phyloP scores from a whole-genome alignment of 2,797 vertebrate species.

The Bovichtus diacanthus region DNA sequence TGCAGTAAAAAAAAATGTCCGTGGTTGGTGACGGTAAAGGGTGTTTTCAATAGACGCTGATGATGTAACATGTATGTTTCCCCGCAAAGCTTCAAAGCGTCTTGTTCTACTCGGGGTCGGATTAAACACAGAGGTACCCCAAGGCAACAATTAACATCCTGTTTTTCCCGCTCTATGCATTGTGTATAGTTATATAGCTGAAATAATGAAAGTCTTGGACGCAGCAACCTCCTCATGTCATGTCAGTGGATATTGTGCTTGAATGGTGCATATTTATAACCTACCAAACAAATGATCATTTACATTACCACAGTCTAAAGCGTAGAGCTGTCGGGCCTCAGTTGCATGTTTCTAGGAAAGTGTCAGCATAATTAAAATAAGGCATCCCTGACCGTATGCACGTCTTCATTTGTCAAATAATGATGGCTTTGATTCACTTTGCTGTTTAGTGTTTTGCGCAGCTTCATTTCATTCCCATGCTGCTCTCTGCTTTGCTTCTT shows the following conservation, averaged over 20 bases:
- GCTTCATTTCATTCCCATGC: neutral
- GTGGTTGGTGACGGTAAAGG: slow-evolving; percentile 2
- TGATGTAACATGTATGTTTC: slow-evolving; percentile 18
- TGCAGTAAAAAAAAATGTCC: neutral
- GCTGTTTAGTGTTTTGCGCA: neutral
- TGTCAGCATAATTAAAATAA: neutral
- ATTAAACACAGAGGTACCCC: neutral
- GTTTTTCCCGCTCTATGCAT: neutral
- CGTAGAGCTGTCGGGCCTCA: neutral
- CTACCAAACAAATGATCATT: neutral
- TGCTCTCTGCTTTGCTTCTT: neutral
- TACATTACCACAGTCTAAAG: neutral
- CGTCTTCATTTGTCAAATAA: neutral
- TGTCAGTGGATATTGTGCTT: neutral
- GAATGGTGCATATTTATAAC: slow-evolving; percentile 1
- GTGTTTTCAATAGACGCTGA: slow-evolving; percentile 5
- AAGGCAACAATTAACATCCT: neutral
- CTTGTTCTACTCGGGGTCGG: neutral
- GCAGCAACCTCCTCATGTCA: neutral
- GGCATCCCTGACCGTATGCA: neutral
- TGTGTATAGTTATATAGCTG: neutral
- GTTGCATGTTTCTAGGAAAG: neutral
- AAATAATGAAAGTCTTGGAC: neutral
- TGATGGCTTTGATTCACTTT: neutral
- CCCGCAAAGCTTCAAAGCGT: slow-evolving; percentile 13